Evolutionary conservation across 2,113 vertebrate genomes (phyloP).

Genomic region (Mystacornis crossleyi): DNA sequence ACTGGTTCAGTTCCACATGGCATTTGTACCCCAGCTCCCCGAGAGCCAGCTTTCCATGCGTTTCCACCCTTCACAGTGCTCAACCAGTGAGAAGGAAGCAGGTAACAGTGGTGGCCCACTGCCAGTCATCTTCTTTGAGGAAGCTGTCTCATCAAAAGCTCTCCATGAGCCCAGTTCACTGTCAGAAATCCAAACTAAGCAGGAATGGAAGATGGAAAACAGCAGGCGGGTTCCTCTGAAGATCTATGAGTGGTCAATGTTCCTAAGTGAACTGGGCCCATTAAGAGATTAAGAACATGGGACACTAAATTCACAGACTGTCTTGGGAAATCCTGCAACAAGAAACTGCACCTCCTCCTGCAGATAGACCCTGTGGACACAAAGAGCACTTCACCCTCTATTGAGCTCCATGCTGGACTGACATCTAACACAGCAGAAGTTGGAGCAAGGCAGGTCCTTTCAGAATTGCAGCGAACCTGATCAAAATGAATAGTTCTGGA

Average conservation of each 20-base stretch:
- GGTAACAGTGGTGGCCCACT: not conserved
- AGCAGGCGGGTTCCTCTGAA: not conserved
- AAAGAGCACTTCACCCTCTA: not conserved
- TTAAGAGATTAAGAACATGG: not conserved
- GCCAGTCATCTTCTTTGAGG: not conserved
- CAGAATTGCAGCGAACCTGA: not conserved
- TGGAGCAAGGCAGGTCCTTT: not conserved
- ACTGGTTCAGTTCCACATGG: not conserved
- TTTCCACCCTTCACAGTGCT: not conserved
- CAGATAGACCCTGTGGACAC: not conserved
- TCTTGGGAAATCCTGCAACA: not conserved
- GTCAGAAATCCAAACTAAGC: not conserved
- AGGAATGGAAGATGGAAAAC: not conserved
- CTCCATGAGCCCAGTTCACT: not conserved
- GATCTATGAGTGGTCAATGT: rapidly evolving
- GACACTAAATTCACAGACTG: not conserved
- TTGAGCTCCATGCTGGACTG: not conserved
- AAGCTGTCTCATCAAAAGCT: not conserved
- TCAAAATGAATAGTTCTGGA: not conserved
- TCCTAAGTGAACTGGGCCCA: not conserved
- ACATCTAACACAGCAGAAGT: not conserved
- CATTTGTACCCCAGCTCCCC: not conserved
- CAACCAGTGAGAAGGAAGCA: not conserved
- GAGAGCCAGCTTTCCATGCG: rapidly evolving
- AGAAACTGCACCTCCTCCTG: not conserved